Evolutionary conservation across 2,888 invertebrate species (phyloP), one percentile per base, ranked within the genome.

Genomic region (Pterostichus madidus): DNA sequence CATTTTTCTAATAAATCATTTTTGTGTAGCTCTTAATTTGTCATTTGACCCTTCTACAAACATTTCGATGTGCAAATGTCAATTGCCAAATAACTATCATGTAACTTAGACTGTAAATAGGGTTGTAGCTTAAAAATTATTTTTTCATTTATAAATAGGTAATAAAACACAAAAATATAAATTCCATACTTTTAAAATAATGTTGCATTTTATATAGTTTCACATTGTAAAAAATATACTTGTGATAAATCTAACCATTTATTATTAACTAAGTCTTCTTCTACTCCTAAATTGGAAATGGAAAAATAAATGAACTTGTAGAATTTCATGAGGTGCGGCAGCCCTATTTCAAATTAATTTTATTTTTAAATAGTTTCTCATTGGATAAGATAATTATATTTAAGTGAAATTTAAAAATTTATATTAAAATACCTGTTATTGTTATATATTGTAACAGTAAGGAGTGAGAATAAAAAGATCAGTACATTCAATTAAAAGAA

Each of bases 361-460:
- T 71, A 80, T 49, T 79, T 46, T 49, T 49, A 68, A 64, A 68
- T 79, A 79, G 32, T 79, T 79, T 68, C 39, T 75, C 17, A 46
- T 61, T 71, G 39, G 13, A 77, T 81, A 75, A 73, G 39, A 81
- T 81, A 44, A 71, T 73, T 75, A 61, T 59, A 75, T 75, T 79
- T 75, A 75, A 81, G 75, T 46, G 13, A 61, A 59, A 81, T 59
- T 32, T 56, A 68, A 75, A 75, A 75, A 80, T 80, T 80, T 80
- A 71, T 80, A 80, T 80, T 39, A 56, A 61, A 80, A 80, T 75
- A 80, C 75, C 61, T 71, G 75, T 81, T 81, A 81, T 81, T 81
- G 81, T 81, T 81, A 81, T 81, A 59, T 81, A 73, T 81, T 81
- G 81, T 73, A 81, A 81, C 81, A 81, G 79, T 79, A 79, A 79